A percentile compares a stretch with the other conserved stretches of the same genome.
Conservation (phyloP, 1,140 invertebrate species). For the Drosophila baimaii region DNA sequence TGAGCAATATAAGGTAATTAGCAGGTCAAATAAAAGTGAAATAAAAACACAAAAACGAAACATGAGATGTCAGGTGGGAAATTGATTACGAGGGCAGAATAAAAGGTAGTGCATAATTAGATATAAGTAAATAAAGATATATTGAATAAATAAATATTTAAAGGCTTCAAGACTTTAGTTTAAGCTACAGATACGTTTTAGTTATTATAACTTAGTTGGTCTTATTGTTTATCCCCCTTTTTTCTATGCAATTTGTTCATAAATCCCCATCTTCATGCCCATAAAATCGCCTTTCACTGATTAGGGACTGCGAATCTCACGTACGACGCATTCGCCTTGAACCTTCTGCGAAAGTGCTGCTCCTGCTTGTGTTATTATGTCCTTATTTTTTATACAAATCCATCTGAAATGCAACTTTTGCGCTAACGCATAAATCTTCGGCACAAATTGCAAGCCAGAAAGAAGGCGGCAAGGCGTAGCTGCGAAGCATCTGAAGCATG, state of each 20-base stretch:
- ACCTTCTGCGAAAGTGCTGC: constrained; percentile 12
- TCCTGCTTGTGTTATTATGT: constrained; percentile 24
- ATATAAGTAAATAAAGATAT: too few relatives aligned
- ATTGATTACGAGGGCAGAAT: neutral
- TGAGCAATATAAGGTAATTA: constrained; percentile 25
- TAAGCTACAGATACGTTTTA: too few relatives aligned
- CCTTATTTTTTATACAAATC: constrained; percentile 61
- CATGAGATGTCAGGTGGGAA: neutral
- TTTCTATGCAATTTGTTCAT: constrained; percentile 2
- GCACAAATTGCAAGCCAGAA: constrained; percentile 66
- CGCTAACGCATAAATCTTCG: constrained; percentile 75
- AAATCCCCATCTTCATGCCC: neutral
- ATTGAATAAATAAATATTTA: too few relatives aligned
- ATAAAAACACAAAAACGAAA: constrained; percentile 2
- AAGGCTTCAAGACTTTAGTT: too few relatives aligned
- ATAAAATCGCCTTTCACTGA: constrained; percentile 8
- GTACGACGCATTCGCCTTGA: constrained; percentile 25
- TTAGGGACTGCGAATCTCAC: constrained; percentile 19
- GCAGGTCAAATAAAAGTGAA: constrained; percentile 9
- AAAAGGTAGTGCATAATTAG: neutral
- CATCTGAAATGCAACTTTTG: constrained; percentile 78
- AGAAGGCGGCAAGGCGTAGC: constrained; percentile 71
- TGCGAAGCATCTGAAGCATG: constrained; percentile 73
- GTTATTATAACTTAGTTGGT: too few relatives aligned
- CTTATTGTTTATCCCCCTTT: neutral